These are phyloP conservation scores for Tipula helvola DNA, from an alignment of 2,888 invertebrate species.

Conservation along the genomic window DNA sequence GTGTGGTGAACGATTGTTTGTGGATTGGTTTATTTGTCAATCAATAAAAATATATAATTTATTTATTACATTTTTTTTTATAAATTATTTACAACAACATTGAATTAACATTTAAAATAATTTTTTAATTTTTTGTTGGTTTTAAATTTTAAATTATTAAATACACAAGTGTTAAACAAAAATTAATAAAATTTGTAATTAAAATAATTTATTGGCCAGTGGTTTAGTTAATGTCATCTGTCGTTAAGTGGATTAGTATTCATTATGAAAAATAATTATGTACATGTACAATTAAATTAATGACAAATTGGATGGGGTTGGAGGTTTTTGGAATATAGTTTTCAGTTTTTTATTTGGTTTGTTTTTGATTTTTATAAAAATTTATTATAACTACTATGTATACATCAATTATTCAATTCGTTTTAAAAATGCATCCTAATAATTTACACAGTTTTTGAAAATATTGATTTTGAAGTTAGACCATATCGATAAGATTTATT, in stretches of 20 bases:
- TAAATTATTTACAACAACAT: not conserved
- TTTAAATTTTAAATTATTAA: too few relatives aligned
- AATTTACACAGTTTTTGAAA: not conserved
- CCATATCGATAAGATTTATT: not conserved
- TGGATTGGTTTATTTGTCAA: not conserved
- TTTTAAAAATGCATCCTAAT: not conserved
- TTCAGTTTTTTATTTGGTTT: not conserved
- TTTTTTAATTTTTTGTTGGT: not conserved
- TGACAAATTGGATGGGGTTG: too few relatives aligned
- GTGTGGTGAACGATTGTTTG: not conserved
- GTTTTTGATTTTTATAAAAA: not conserved
- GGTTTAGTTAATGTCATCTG: not conserved
- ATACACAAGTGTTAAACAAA: not conserved
- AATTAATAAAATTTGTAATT: not conserved
- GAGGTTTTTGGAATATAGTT: not conserved
- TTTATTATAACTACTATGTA: not conserved
- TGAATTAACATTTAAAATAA: not conserved
- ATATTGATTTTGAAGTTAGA: not conserved
- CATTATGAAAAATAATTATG: too few relatives aligned
- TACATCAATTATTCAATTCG: not conserved
- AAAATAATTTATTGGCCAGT: not conserved
- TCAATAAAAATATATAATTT: not conserved
- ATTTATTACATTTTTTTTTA: not conserved
- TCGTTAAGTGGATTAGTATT: not conserved
- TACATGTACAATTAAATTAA: too few relatives aligned